phyloP scores from a whole-genome alignment of 2,113 vertebrate genomes.

The western clawed frog (Xenopus tropicalis) region UCB_Xtro_10.0 CM004450.2:65133001-65133500 shows the following conservation, averaged over 20 bases:
- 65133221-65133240: slow-evolving; percentile 3
- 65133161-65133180: neutral
- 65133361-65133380: slow-evolving; percentile 36
- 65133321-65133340: neutral
- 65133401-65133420: slow-evolving; percentile 49
- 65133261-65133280: slow-evolving; percentile 29
- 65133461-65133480: slow-evolving; percentile 23
- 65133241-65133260: slow-evolving; percentile 49
- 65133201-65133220: slow-evolving; percentile 4
- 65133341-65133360: slow-evolving; percentile 12
- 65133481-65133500: slow-evolving; percentile 6
- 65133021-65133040: too few species aligned
- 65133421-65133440: slow-evolving; percentile 35
- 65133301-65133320: slow-evolving; percentile 19
- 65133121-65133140: neutral
- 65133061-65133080: too few species aligned
- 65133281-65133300: slow-evolving; percentile 21
- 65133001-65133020: too few species aligned
- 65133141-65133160: neutral
- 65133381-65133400: slow-evolving; percentile 32
- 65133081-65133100: neutral
- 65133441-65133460: slow-evolving; percentile 14
- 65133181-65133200: slow-evolving; percentile 23
- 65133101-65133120: neutral
- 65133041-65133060: too few species aligned